Evolutionary conservation across 2,113 vertebrate species (phyloP), one percentile per base, ranked within the genome.

Genomic region (Herpailurus yagouaroundi): DNA sequence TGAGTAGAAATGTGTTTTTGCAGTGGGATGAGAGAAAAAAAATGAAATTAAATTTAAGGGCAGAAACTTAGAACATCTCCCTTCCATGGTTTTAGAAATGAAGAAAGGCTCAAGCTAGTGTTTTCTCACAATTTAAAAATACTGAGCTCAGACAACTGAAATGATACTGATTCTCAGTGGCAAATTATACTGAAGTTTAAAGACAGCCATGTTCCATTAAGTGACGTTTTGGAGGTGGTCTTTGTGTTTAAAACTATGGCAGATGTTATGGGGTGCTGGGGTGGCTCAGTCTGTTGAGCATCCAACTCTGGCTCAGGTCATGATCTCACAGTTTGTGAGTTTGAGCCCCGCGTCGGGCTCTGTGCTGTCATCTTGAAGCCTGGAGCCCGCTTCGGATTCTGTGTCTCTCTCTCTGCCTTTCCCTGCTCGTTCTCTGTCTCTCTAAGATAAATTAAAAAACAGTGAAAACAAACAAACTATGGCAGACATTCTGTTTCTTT

Each of bases 1-100:
- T 87, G 45, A 74, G 27, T 94, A 95, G 66, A 88, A 96, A 52
- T 90, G 27, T 41, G 25, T 71, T 97, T 96, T 94, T 57, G 10
- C 9, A 60, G 3, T 90, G 19, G 23, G 29, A 50, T 96, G 50
- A 89, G 50, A 33, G 50, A 33, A 68, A 23, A n/a, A 77, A 96
- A 88, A 38, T 33, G 3, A 77, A 48, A 36, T 82, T 96, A 84
- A 92, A 80, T 64, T 92, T 89, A 69, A 81, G 57, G 80, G 18
- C 27, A 86, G n/a, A 94, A 85, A 6, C 50, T n/a, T 50, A 23
- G 0, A 91, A 41, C 25, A 16, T 83, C 15, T 45, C n/a, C n/a
- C 27, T 97, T 84, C 52, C 1, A 3, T 69, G 10, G 33, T 89
- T 94, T 77, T 82, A 55, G 82, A 69, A 89, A n/a, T 68, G 14